Conservation (phyloP, 2,888 invertebrate species). For the Auanema sp. region DNA sequence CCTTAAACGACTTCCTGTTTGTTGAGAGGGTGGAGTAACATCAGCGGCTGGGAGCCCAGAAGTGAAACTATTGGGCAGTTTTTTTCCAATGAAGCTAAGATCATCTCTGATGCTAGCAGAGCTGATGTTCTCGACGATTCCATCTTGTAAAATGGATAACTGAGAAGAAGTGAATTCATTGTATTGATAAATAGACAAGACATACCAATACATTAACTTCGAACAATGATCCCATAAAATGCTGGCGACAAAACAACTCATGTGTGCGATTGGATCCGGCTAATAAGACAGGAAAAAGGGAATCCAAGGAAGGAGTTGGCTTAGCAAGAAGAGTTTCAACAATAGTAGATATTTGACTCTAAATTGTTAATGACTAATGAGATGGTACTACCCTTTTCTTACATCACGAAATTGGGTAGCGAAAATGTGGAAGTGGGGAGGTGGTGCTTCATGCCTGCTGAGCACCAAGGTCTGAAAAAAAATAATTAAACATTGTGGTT, state of each 20-base stretch:
- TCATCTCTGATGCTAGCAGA: constrained; percentile 11
- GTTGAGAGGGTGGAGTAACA: constrained; percentile 25
- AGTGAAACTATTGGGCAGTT: constrained; percentile 20
- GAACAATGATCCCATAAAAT: constrained; percentile 44
- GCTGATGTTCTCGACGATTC: constrained; percentile 7
- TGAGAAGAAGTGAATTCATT: too few species aligned
- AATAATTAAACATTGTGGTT: background rate
- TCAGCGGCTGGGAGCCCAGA: constrained; percentile 5
- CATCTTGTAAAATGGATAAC: constrained; percentile 17
- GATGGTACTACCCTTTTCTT: background rate
- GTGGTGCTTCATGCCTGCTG: constrained; percentile 80
- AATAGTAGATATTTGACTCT: constrained; percentile 34
- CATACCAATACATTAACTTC: constrained; percentile 51
- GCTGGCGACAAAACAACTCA: constrained; percentile 22
- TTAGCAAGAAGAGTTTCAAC: constrained; percentile 46
- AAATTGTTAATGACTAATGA: background rate
- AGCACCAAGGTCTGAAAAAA: constrained; percentile 81
- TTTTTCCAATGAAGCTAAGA: constrained; percentile 8
- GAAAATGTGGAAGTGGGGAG: constrained; percentile 72
- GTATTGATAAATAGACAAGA: too few species aligned
- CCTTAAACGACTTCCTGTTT: too few species aligned
- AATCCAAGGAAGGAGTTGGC: constrained; percentile 17
- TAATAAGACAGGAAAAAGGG: constrained; percentile 14
- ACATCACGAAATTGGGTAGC: constrained; percentile 29
- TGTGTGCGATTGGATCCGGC: constrained; percentile 12